These are phyloP conservation scores for Epirrhoe tristata DNA, from an alignment of 2,888 invertebrate species.

Conservation along the genomic window DNA sequence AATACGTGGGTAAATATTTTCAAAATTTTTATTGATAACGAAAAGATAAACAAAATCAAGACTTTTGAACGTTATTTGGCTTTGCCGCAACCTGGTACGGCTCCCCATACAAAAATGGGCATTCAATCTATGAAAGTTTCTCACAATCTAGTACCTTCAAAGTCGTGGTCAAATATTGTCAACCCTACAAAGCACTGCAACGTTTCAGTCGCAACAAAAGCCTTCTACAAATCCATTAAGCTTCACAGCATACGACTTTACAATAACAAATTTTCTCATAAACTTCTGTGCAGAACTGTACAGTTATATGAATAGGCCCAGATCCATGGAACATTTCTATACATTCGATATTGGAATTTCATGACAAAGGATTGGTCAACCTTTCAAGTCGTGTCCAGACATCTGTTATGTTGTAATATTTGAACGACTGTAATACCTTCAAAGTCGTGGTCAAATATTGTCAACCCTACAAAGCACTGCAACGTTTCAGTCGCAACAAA, in stretches of 20 bases:
- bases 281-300: constrained; percentile 29
- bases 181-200: not conserved
- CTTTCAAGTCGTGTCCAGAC: constrained; percentile 48
- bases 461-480: not conserved
- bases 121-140: too few species aligned
- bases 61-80: too few species aligned
- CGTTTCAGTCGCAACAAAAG: not conserved
- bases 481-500: not conserved
- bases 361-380: constrained; percentile 78
- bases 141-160: not conserved
- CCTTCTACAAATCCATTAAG: not conserved
- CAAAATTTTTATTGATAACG: too few species aligned
- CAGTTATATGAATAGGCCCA: constrained; percentile 64
- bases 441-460: not conserved
- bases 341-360: constrained; percentile 77
- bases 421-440: not conserved
- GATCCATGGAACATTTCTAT: constrained; percentile 64
- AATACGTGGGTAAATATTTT: too few species aligned
- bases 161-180: not conserved
- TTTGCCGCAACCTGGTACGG: too few species aligned
- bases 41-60: too few species aligned
- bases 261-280: constrained; percentile 2
- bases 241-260: not conserved
- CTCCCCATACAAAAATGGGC: too few species aligned
- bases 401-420: too few species aligned